Evolutionary conservation across 2,888 invertebrate genomes (phyloP).

Genomic region (Tillus elongatus): DNA sequence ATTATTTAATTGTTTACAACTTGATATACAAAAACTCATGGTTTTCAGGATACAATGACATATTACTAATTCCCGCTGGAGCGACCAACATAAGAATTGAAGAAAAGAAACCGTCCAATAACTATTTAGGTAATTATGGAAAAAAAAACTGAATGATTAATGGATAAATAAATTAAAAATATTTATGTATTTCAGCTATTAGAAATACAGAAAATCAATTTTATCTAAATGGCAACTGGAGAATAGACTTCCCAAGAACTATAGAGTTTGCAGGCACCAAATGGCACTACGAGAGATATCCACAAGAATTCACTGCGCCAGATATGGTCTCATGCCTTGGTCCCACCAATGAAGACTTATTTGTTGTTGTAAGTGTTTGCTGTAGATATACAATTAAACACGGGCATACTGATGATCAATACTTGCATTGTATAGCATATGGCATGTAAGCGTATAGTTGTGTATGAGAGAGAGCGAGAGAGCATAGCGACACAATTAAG

Average conservation of each 20-base stretch:
- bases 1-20: too few species aligned
- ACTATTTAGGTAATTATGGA: slow-evolving; percentile 79
- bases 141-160: slow-evolving; percentile 1
- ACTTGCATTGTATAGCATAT: too few species aligned
- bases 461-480: too few species aligned
- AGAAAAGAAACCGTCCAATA: slow-evolving; percentile 74
- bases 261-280: slow-evolving; percentile 71
- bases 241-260: slow-evolving; percentile 81
- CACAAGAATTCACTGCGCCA: slow-evolving; percentile 71
- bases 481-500: too few species aligned
- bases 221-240: slow-evolving; percentile 90
- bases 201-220: slow-evolving; percentile 74
- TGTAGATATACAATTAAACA: too few species aligned
- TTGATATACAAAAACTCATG: too few species aligned
- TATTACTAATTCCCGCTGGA: slow-evolving; percentile 81
- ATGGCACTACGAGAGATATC: slow-evolving; percentile 81
- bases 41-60: slow-evolving; percentile 79
- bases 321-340: slow-evolving; percentile 78
- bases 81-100: slow-evolving; percentile 81
- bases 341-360: slow-evolving; percentile 83
- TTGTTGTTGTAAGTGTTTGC: slow-evolving; percentile 64
- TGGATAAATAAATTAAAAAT: not conserved
- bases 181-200: slow-evolving; percentile 51
- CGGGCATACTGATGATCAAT: too few species aligned
- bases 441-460: too few species aligned